These are phyloP conservation scores for Hycleus cichorii DNA, from an alignment of 1,140 invertebrate genomes.

Conservation along the genomic window DNA sequence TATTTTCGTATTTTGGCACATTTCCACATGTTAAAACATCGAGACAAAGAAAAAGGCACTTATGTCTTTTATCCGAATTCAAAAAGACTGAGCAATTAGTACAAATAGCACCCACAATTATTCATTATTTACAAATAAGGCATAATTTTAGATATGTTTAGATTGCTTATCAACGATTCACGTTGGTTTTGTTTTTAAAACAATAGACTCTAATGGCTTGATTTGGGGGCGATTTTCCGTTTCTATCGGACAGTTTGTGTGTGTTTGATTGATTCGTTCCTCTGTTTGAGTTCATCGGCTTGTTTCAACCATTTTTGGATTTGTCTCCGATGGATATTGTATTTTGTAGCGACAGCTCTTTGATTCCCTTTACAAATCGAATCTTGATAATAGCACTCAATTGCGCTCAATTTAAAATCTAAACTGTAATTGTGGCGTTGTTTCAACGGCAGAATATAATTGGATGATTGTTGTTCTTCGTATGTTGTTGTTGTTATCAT, in stretches of 20 bases:
- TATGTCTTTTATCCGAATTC: slow-evolving; percentile 3
- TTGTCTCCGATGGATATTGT: slow-evolving; percentile 54
- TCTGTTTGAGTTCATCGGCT: slow-evolving; percentile 43
- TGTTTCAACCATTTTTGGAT: slow-evolving; percentile 57
- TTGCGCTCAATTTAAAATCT: slow-evolving; percentile 47
- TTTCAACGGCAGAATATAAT: slow-evolving; percentile 22
- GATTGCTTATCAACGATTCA: slow-evolving; percentile 7
- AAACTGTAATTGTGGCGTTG: slow-evolving; percentile 42
- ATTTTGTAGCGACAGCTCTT: slow-evolving; percentile 54
- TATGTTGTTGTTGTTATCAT: slow-evolving; percentile 4
- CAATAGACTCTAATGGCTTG: slow-evolving; percentile 12
- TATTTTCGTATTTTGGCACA: slow-evolving; percentile 19
- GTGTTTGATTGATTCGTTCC: slow-evolving; percentile 30
- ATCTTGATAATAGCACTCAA: slow-evolving; percentile 47
- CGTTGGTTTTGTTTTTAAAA: slow-evolving; percentile 12
- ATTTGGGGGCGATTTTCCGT: background rate
- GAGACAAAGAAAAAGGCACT: slow-evolving; percentile 1
- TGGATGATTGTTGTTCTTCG: slow-evolving; percentile 19
- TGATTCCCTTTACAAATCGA: slow-evolving; percentile 50
- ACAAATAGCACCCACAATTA: slow-evolving; percentile 13
- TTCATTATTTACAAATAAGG: slow-evolving; percentile 8
- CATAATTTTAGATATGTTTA: slow-evolving; percentile 2
- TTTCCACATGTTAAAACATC: slow-evolving; percentile 10
- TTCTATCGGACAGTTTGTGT: slow-evolving; percentile 27
- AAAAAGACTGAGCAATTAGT: background rate